phyloP scores from a whole-genome alignment of 2,113 vertebrate species.

The Morphnarchus princeps region DNA sequence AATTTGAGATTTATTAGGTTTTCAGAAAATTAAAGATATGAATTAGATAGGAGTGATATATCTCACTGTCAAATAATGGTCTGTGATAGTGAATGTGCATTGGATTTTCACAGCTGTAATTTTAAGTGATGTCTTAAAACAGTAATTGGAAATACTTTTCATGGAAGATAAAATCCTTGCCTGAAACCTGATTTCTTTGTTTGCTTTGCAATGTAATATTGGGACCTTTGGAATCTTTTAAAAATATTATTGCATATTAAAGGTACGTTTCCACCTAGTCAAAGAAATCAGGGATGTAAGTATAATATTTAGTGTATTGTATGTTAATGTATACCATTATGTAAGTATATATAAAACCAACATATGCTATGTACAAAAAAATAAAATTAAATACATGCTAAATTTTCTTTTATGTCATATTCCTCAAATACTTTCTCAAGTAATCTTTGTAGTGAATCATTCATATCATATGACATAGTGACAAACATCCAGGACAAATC shows the following conservation, averaged over 20 bases:
- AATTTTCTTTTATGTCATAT: not conserved
- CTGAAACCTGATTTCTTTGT: not conserved
- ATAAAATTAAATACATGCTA: not conserved
- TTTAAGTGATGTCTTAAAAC: conserved; percentile 43
- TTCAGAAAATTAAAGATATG: not conserved
- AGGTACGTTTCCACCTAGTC: not conserved
- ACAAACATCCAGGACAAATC: conserved; percentile 46
- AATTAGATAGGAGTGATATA: conserved; percentile 13
- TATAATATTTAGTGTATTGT: not conserved
- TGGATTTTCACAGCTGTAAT: conserved; percentile 18
- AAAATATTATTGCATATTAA: not conserved
- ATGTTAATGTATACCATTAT: not conserved
- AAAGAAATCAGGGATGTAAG: not conserved
- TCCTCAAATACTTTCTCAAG: conserved; percentile 8
- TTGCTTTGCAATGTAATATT: not conserved
- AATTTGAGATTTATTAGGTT: not conserved
- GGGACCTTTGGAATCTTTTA: not conserved
- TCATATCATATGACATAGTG: conserved; percentile 38
- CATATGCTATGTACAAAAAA: not conserved
- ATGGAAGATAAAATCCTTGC: conserved; percentile 28
- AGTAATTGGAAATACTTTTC: conserved; percentile 7
- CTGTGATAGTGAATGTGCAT: not conserved
- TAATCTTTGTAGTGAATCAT: conserved; percentile 17
- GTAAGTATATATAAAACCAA: not conserved
- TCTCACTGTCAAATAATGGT: not conserved